These are phyloP conservation scores for Trisateles emortualis DNA, from an alignment of 2,888 invertebrate species.

Conservation along the genomic window DNA sequence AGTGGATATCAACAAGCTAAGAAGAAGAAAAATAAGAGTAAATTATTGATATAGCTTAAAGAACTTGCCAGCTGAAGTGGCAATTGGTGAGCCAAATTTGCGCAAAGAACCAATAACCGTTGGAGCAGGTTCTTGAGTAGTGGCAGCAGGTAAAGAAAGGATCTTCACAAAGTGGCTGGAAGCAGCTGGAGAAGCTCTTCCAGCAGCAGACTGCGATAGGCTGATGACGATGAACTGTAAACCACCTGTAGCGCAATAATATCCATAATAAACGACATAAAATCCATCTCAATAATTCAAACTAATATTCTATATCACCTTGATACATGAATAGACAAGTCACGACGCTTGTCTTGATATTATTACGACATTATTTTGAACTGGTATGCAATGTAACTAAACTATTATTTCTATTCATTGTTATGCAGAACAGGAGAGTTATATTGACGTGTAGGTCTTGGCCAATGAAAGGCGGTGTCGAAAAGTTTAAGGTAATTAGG, in stretches of 20 bases:
- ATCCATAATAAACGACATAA: neutral
- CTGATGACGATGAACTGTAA: too few species aligned
- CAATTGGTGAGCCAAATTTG: too few species aligned
- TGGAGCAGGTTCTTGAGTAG: too few species aligned
- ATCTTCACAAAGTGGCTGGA: too few species aligned
- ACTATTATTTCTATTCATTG: slow-evolving; percentile 42
- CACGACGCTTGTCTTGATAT: slow-evolving; percentile 39
- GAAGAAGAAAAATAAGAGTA: too few species aligned
- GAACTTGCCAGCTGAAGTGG: too few species aligned
- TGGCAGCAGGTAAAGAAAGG: too few species aligned
- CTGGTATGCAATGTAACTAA: slow-evolving; percentile 21
- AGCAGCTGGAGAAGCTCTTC: too few species aligned
- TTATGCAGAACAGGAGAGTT: slow-evolving; percentile 27
- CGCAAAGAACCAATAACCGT: too few species aligned
- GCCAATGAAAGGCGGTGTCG: slow-evolving; percentile 32
- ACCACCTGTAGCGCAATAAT: neutral
- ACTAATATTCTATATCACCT: slow-evolving; percentile 6
- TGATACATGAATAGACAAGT: slow-evolving; percentile 29
- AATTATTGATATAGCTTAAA: too few species aligned
- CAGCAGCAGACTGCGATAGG: too few species aligned
- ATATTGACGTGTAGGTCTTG: slow-evolving; percentile 25
- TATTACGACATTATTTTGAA: slow-evolving; percentile 45
- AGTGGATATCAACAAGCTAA: too few species aligned
- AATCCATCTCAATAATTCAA: neutral
- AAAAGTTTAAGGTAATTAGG: slow-evolving; percentile 24